Conservation (phyloP, 2,888 invertebrate species). For the Dasypogon diadema region DNA sequence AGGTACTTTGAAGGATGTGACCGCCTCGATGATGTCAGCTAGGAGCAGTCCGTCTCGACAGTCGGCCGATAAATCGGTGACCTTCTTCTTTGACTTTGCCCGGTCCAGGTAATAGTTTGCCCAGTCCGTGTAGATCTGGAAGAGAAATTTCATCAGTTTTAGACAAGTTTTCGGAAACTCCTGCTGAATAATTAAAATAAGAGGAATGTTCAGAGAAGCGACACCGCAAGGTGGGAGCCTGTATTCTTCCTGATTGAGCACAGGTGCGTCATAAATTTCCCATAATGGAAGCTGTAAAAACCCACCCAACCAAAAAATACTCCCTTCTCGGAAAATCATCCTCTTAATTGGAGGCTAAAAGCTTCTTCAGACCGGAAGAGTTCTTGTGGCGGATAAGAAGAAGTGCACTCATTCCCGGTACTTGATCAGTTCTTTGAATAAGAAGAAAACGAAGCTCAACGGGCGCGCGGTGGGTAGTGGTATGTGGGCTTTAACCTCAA, state of each 20-base stretch:
- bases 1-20: constrained; percentile 82
- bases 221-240: not conserved
- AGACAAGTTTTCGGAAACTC: constrained; percentile 45
- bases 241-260: not conserved
- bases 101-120: constrained; percentile 97
- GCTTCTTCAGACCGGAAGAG: not conserved
- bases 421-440: constrained; percentile 27
- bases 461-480: too few species aligned
- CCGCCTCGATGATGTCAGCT: constrained; percentile 94
- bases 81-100: constrained; percentile 86
- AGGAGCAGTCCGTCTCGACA: constrained; percentile 92
- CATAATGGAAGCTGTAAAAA: not conserved
- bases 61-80: constrained; percentile 88
- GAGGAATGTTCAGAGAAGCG: not conserved
- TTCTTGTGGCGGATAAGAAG: constrained; percentile 11
- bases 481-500: not conserved
- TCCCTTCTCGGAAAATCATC: not conserved
- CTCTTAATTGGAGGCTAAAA: constrained; percentile 33
- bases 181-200: too few species aligned
- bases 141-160: constrained; percentile 36
- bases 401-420: constrained; percentile 24
- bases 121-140: constrained; percentile 97
- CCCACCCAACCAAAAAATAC: constrained; percentile 13
- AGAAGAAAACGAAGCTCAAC: constrained; percentile 11
- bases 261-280: constrained; percentile 22